Conservation (phyloP, 1,140 invertebrate species). For the Drosophila bocki region DNA sequence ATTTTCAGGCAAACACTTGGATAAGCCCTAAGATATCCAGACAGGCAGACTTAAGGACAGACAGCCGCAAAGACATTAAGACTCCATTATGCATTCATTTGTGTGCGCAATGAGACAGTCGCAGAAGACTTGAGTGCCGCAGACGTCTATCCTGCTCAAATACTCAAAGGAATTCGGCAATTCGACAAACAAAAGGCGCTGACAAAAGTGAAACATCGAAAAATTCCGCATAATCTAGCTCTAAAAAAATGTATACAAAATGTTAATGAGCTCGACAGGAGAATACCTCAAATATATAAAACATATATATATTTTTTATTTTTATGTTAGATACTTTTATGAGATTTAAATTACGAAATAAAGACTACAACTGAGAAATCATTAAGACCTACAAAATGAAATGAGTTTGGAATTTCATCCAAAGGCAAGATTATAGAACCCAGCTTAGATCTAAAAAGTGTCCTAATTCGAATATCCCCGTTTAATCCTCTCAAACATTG, state of each 20-base stretch:
- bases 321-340: neutral
- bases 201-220: slow-evolving; percentile 26
- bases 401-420: neutral
- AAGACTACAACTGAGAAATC: neutral
- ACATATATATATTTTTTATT: neutral
- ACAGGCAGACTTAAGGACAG: slow-evolving; percentile 30
- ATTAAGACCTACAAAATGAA: neutral
- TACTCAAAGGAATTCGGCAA: slow-evolving; percentile 12
- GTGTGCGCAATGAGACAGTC: slow-evolving; percentile 37
- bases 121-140: slow-evolving; percentile 4
- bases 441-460: neutral
- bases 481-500: slow-evolving; percentile 1
- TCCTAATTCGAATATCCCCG: neutral
- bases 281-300: neutral
- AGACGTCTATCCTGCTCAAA: slow-evolving; percentile 9
- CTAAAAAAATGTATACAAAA: neutral
- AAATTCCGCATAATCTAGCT: slow-evolving; percentile 18
- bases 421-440: neutral
- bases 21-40: slow-evolving; percentile 24
- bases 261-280: neutral
- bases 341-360: neutral
- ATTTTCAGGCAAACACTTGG: slow-evolving; percentile 40
- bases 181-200: slow-evolving; percentile 23
- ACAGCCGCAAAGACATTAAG: slow-evolving; percentile 53
- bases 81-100: slow-evolving; percentile 70